These are phyloP conservation scores for Notarius quadriscutis DNA, from an alignment of 2,113 vertebrate species.

Conservation along the genomic window DNA sequence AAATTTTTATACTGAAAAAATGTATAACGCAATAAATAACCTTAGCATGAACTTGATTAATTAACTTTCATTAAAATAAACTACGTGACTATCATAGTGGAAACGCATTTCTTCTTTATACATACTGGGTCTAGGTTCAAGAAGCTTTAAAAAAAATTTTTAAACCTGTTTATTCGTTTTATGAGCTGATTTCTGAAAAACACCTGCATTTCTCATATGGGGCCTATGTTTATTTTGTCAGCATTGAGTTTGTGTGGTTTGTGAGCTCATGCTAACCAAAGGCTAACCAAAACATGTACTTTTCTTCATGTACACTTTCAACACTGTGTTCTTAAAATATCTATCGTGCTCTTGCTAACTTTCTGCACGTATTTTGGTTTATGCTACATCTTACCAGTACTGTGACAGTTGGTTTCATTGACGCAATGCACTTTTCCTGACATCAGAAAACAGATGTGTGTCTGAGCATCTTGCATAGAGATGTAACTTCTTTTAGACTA, in stretches of 20 bases:
- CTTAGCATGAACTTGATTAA: too few relatives aligned
- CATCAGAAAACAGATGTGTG: slow-evolving; percentile 33
- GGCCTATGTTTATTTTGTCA: not conserved
- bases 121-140: not conserved
- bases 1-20: too few relatives aligned
- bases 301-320: not conserved
- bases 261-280: not conserved
- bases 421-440: slow-evolving; percentile 34
- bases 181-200: not conserved
- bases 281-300: not conserved
- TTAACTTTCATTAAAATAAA: not conserved
- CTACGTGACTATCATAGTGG: not conserved
- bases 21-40: too few relatives aligned
- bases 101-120: not conserved
- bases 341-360: not conserved
- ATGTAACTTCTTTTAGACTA: slow-evolving; percentile 1
- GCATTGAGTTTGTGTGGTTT: not conserved
- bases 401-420: slow-evolving; percentile 39
- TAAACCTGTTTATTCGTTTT: not conserved
- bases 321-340: not conserved
- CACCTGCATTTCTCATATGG: not conserved
- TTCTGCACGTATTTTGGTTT: not conserved
- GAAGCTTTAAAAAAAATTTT: not conserved
- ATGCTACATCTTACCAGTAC: slow-evolving; percentile 15
- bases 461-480: slow-evolving; percentile 24